Evolutionary conservation across 1,140 invertebrate genomes (phyloP), one percentile per base, ranked within the genome.

Genomic region (Antheraea mylitta): DNA sequence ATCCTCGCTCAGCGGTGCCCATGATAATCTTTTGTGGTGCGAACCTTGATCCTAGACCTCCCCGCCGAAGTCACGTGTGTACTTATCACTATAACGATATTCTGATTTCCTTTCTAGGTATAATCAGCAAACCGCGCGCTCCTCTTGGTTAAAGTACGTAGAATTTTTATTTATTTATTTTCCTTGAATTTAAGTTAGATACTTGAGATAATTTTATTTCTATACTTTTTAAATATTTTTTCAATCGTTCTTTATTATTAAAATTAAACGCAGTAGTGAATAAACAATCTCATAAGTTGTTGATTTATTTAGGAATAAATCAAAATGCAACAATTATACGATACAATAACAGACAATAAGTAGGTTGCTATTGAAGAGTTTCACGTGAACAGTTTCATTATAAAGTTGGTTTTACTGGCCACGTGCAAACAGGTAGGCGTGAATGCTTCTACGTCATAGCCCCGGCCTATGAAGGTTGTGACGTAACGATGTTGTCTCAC

Each of bases 61-160:
- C 77, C 72, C 69, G 69, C 76, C 68, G 70, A 69, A 78, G 74
- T 82, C 73, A 78, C 76, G 38, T 74, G 64, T 74, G 61, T 68
- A 61, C 70, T 79, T 53, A 53, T 53, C 73, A 82, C 71, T 78
- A 82, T 76, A 82, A 82, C 80, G 81, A 82, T 74, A 74, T 81
- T 83, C 77, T 87, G 53, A 80, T 90, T 90, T 89, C 81, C 84
- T 90, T 90, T 90, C 86, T 90, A 90, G 88, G 88, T 90, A 90
- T 90, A 89, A 90, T 84, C 88, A 90, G 81, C 88, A 89, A 86
- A 85, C 86, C 78, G 87, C 83, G 82, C 85, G 88, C 75, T 79
- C 87, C 67, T 83, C 88, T 83, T 88, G 86, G 84, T 81, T 90
- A 76, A 90, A 90, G 88, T 90, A 90, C 88, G 88, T 90, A 90